A percentile compares a stretch with the other conserved stretches of the same genome.
Conservation (phyloP, 92 coral and sea anemone genomes). For the Heteractis magnifica region DNA sequence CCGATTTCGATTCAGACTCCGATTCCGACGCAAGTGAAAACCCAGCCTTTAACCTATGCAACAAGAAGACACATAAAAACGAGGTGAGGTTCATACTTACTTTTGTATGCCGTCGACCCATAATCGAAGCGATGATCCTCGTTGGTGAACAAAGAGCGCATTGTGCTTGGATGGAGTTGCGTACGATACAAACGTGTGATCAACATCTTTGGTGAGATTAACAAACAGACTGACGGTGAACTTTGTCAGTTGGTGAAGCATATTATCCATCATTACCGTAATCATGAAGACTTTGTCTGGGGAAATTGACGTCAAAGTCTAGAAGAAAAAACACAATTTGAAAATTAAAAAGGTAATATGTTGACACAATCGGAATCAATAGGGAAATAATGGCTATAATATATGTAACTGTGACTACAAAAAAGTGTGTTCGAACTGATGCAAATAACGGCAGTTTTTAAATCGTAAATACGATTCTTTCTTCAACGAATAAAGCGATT, state of each 20-base stretch:
- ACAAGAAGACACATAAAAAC: neutral
- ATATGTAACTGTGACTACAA: too few relatives aligned
- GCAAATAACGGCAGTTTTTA: too few relatives aligned
- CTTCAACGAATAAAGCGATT: too few relatives aligned
- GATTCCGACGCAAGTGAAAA: too few relatives aligned
- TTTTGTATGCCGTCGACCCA: constrained; percentile 17
- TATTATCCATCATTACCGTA: constrained; percentile 27
- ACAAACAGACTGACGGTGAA: constrained; percentile 59
- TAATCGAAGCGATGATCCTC: neutral
- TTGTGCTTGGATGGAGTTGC: constrained; percentile 21
- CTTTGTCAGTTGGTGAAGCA: constrained; percentile 37
- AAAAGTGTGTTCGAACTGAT: too few relatives aligned
- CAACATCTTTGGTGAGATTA: constrained; percentile 24
- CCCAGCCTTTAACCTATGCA: too few relatives aligned
- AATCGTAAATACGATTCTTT: too few relatives aligned
- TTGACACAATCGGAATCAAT: too few relatives aligned
- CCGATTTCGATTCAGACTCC: too few relatives aligned
- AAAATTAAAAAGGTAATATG: too few relatives aligned
- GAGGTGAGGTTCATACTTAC: neutral
- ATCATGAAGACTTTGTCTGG: constrained; percentile 31
- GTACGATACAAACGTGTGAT: constrained; percentile 47
- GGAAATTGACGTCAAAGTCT: constrained; percentile 50
- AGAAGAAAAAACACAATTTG: neutral
- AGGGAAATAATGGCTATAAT: too few relatives aligned
- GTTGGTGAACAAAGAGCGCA: constrained; percentile 55